Percentiles rank a stretch among this genome's conserved stretches.
Conservation (phyloP, 2,888 invertebrate genomes). For the Lasioglossum marginatum region DNA sequence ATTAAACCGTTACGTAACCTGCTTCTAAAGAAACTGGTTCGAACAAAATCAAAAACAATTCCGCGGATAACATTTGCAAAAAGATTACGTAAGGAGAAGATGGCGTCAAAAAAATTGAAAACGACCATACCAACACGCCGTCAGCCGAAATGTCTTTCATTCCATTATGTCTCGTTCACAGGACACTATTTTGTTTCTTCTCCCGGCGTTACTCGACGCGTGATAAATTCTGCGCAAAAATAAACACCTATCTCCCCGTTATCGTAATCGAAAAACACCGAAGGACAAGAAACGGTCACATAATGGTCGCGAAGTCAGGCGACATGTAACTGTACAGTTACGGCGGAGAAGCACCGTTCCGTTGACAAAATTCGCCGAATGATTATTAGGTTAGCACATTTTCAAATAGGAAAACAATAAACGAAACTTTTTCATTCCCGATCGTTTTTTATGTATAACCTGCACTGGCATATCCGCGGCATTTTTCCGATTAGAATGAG, state of each 20-base stretch:
- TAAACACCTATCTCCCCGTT: slow-evolving; percentile 9
- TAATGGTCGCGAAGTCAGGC: neutral
- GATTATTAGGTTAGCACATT: no score
- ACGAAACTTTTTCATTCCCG: neutral
- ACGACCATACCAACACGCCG: neutral
- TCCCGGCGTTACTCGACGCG: neutral
- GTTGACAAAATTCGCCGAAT: neutral
- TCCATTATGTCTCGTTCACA: neutral
- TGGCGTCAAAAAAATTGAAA: neutral
- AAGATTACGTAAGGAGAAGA: neutral
- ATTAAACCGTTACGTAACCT: neutral
- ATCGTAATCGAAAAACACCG: neutral
- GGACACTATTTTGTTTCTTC: neutral
- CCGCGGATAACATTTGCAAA: neutral
- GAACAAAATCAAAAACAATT: neutral
- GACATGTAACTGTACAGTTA: neutral
- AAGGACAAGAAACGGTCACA: neutral
- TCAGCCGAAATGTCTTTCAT: neutral
- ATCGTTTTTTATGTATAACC: neutral
- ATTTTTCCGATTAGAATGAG: neutral
- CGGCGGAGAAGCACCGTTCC: neutral
- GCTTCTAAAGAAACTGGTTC: neutral
- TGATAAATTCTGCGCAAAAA: neutral
- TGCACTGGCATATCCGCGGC: neutral
- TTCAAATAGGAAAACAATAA: no score